A percentile compares a stretch with the other conserved stretches of the same genome.
phyloP scores from a whole-genome alignment of 2,888 invertebrate species.

The Hydrotaea cyrtoneurina region DNA sequence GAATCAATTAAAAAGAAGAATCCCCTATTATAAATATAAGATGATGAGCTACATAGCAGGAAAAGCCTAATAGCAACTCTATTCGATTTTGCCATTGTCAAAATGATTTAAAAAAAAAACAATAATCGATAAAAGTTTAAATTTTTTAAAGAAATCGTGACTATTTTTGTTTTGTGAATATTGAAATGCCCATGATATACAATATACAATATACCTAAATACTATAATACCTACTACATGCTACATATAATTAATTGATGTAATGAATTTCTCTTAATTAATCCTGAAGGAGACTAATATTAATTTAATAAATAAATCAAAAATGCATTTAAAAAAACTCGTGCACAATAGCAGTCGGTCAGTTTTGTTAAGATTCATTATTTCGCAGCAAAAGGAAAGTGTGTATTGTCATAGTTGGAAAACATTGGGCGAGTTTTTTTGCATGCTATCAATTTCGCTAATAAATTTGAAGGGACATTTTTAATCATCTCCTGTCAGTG shows the following conservation, averaged over 20 bases:
- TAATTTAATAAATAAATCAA: conserved; percentile 56
- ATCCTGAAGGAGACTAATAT: not conserved
- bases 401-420: too few species aligned
- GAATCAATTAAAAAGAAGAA: not conserved
- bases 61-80: not conserved
- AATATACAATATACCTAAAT: not conserved
- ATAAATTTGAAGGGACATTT: too few species aligned
- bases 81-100: not conserved
- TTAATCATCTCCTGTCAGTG: too few species aligned
- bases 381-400: too few species aligned
- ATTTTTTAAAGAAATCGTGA: conserved; percentile 44
- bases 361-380: too few species aligned
- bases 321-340: conserved; percentile 46
- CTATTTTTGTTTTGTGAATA: conserved; percentile 57
- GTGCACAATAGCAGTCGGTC: not conserved
- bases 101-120: not conserved
- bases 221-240: conserved; percentile 10
- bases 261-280: conserved; percentile 54
- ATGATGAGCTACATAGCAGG: not conserved
- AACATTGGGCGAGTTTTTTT: too few species aligned
- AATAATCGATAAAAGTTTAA: conserved; percentile 32
- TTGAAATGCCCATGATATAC: conserved; percentile 14
- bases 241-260: conserved; percentile 50
- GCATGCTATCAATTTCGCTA: too few species aligned
- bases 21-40: not conserved